phyloP scores from a whole-genome alignment of 2,113 vertebrate species.

The Macquaria australasica region DNA sequence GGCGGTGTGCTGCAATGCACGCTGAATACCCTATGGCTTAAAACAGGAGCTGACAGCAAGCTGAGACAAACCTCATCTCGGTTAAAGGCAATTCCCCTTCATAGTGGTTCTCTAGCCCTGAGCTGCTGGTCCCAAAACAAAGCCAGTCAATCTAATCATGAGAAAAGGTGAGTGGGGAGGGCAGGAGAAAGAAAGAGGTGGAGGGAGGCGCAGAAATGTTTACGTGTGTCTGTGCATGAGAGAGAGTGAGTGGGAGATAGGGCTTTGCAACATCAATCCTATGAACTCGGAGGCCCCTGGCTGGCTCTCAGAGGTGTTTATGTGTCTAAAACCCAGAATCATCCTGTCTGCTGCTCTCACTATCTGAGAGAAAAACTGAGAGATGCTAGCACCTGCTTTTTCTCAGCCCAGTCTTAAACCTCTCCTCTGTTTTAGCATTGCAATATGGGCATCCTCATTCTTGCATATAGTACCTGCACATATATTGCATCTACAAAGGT shows the following conservation, averaged over 20 bases:
- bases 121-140: conserved; percentile 71
- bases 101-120: conserved; percentile 56
- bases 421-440: not conserved
- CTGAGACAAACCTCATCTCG: conserved; percentile 72
- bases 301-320: conserved; percentile 68
- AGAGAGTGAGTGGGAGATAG: conserved; percentile 37
- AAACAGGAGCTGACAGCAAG: conserved; percentile 57
- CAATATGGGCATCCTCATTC: not conserved
- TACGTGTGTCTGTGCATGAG: conserved; percentile 26
- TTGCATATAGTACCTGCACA: not conserved
- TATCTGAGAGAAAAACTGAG: conserved; percentile 36
- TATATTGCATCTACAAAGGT: not conserved
- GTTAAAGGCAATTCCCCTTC: conserved; percentile 75
- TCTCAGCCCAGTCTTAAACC: conserved; percentile 30
- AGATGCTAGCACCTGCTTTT: conserved; percentile 20
- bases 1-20: conserved; percentile 25
- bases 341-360: conserved; percentile 36
- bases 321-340: conserved; percentile 60
- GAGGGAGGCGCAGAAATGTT: conserved; percentile 32
- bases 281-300: conserved; percentile 63
- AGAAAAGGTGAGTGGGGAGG: conserved; percentile 61
- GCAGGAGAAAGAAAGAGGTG: conserved; percentile 36
- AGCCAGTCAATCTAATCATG: conserved; percentile 77
- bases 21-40: conserved; percentile 54
- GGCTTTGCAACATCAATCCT: conserved; percentile 67